Evolutionary conservation across 2,797 vertebrate species (phyloP), one percentile per base, ranked within the genome.

Genomic region (Arrhamphus sclerolepis): DNA sequence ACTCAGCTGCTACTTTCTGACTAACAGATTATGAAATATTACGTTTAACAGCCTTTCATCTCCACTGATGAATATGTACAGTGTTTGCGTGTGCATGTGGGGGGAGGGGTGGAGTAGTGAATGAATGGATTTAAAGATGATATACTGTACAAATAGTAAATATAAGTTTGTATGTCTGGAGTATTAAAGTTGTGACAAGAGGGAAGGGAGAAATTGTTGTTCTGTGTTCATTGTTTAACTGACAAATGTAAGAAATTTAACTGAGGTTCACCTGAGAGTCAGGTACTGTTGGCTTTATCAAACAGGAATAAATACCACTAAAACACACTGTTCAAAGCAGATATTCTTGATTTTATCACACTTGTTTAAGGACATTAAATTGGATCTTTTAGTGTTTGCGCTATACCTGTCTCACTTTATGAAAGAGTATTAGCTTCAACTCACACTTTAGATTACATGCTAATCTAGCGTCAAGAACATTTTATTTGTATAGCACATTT

Each of bases 251-350:
- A 72, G 43, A 40, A 71, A 41, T 63, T 22, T 64, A 55, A 55
- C 43, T 28, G 59, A 68, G 71, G 62, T 75, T 72, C 58, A 76
- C 66, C 67, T 76, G 66, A 7, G 31, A 52, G 28, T 58, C 62
- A 46, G 68, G 64, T 78, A 47, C 66, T 72, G 59, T 65, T 56
- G 61, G 62, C 69, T 69, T 73, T 44, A 66, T 63, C 62, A 46
- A 81, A 83, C 78, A 81, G 82, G 80, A 89, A 86, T 89, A 89
- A 89, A 86, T 64, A 75, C 51, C 60, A 83, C 51, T 41, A 38
- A 64, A 70, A 62, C 53, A 84, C 31, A 46, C 17, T 39, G 41
- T 60, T 41, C 22, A 42, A 26, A 54, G 24, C 24, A 20, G 20
- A 1, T 1, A 28, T 47, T 8, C 34, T 29, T 13, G 34, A 20